Evolutionary conservation across 1,140 invertebrate species (phyloP), one percentile per base, ranked within the genome.

Genomic region (Danaus plexippus): DNA sequence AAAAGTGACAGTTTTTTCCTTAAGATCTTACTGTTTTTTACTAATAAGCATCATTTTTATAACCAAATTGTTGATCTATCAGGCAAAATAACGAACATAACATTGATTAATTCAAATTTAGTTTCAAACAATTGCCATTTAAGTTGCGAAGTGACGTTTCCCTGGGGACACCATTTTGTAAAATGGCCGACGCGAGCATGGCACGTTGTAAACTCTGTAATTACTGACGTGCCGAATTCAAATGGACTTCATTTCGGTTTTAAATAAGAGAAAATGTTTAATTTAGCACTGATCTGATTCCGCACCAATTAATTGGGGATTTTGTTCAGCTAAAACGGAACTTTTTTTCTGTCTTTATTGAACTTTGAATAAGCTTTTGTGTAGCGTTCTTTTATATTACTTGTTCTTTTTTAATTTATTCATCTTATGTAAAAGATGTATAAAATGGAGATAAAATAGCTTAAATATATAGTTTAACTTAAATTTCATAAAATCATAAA

Each of bases 251-350:
- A 86, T 86, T 86, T 80, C 74, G 77, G 66, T 81, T 82, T 85
- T 86, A 86, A 86, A 86, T 86, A 86, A 84, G 83, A 75, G 80
- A 80, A 84, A 83, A 83, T 83, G 83, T 84, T 86, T 86, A 86
- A 86, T 86, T 82, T 84, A 79, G 66, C 77, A 69, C 68, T 72
- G 69, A 81, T 84, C 73, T 71, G 73, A 66, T 71, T 64, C 63
- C 67, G 73, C 69, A 77, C 79, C 79, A 86, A 86, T 86, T 86
- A 86, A 86, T 78, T 75, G 80, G 68, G 77, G 80, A 83, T 81
- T 82, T 80, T 55, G 65, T 59, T 59, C 54, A 56, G 55, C 47
- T 50, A 47, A n/a, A 53, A 43, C 46, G 32, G n/a, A 56, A 55
- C 47, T 60, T 58, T 63, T 61, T 47, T 54, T 52, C 32, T 11